Percentiles rank a stretch among this genome's conserved stretches.
These are phyloP conservation scores for Gambelia wislizenii DNA, from an alignment of 2,797 vertebrate species.

Conservation along the genomic window DNA sequence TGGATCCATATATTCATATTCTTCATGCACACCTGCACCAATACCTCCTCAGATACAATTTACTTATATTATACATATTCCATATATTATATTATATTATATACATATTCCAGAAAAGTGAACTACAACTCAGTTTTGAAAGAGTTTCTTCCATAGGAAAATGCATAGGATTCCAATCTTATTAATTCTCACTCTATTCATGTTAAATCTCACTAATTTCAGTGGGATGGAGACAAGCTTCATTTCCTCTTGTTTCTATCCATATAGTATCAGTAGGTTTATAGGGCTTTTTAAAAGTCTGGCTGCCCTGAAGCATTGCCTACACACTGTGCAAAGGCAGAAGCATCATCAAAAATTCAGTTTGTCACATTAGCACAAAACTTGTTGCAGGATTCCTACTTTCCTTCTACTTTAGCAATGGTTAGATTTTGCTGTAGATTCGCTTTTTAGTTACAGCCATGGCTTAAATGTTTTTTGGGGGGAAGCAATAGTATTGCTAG, in stretches of 20 bases:
- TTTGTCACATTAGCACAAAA: background rate
- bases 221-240: constrained; percentile 6
- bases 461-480: background rate
- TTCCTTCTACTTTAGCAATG: background rate
- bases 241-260: constrained; percentile 43
- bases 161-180: constrained; percentile 20
- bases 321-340: background rate
- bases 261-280: background rate
- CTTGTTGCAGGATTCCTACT: background rate
- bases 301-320: background rate
- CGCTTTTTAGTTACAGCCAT: background rate
- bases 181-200: background rate
- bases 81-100: background rate
- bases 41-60: background rate
- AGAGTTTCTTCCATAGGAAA: background rate
- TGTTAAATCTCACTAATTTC: background rate
- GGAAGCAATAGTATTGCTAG: background rate
- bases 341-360: background rate
- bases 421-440: background rate
- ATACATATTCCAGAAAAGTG: background rate
- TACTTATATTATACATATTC: background rate
- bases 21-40: background rate
- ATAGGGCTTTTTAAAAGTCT: background rate
- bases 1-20: background rate
- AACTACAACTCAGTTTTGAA: background rate